Evolutionary conservation across 2,888 invertebrate species (phyloP), one percentile per base, ranked within the genome.

Genomic region (Pantelozetes paolii): DNA sequence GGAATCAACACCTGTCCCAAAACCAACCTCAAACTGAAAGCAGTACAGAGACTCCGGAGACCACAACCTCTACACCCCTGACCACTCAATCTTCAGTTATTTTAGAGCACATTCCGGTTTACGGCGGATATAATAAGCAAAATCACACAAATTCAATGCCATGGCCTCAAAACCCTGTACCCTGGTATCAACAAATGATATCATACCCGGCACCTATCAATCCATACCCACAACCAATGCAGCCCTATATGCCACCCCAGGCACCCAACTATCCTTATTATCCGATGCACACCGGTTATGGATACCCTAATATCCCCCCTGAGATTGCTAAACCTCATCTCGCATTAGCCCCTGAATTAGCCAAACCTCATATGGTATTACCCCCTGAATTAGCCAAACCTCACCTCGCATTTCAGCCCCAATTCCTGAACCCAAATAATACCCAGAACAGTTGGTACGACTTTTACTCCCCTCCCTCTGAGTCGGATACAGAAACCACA

Each of bases 41-140:
- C 30, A 28, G 23, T 15, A 13, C 45, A 32, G 36, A 45, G 20
- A 73, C 18, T 45, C 23, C 42, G 2, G 26, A 30, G 18, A 11
- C 72, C 6, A 50, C 71, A 9, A 71, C 71, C n/a, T 32, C 71
- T 8, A 5, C 50, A n/a, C 50, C 50, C 5, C 18, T n/a, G n/a
- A 23, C 54, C 28, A 13, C 64, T 73, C 64, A 36, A 64, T 20
- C 64, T 6, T 36, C 64, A 20, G 64, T 64, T 1, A 64, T 64
- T 8, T 64, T 64, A 40, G 64, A 64, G 23, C 64, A 64, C 64
- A 64, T 64, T n/a, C 64, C 64, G 36, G 8, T 64, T 13, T 64
- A 64, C 30, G 15, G 20, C n/a, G 59, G 59, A 59, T 59, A 59
- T 40, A 32, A 15, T 11, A 20, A 18, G 5, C 13, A 3, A 36